These are phyloP conservation scores for Piliocolobus tephrosceles DNA, from an alignment of 2,113 vertebrate species.

Conservation along the genomic window DNA sequence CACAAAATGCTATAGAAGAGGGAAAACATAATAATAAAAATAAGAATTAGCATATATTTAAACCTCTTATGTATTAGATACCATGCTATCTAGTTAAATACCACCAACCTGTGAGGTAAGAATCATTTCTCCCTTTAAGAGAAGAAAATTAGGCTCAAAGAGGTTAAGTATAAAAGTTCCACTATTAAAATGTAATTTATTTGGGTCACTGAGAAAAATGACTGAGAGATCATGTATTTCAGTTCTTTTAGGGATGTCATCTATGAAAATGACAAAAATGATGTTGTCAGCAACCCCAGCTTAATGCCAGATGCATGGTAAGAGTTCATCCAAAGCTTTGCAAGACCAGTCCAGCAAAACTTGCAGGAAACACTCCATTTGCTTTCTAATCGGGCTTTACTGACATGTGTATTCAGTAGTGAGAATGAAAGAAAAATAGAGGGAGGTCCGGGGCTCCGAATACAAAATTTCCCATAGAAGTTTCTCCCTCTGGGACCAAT, in stretches of 20 bases:
- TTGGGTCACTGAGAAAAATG: conserved; percentile 1
- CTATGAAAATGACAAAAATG: neutral
- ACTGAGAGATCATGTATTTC: neutral
- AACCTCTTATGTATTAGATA: neutral
- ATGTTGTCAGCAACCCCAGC: neutral
- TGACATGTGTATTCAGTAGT: neutral
- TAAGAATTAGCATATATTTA: neutral
- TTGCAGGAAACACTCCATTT: neutral
- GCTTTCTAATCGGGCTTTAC: neutral
- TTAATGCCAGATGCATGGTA: neutral
- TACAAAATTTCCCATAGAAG: conserved; percentile 49
- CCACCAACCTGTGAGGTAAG: neutral
- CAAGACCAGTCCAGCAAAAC: neutral
- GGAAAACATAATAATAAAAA: neutral
- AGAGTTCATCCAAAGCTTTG: neutral
- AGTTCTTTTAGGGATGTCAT: neutral
- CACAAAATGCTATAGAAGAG: neutral
- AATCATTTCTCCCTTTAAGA: conserved; percentile 27
- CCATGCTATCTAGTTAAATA: neutral
- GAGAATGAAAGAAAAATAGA: conserved; percentile 50
- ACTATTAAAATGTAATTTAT: neutral
- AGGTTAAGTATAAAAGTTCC: neutral
- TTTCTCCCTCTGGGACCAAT: conserved; percentile 59
- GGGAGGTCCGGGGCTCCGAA: neutral
- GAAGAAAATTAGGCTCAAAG: neutral